phyloP scores from a whole-genome alignment of 2,797 vertebrate genomes.

The Protonibea diacanthus region DNA sequence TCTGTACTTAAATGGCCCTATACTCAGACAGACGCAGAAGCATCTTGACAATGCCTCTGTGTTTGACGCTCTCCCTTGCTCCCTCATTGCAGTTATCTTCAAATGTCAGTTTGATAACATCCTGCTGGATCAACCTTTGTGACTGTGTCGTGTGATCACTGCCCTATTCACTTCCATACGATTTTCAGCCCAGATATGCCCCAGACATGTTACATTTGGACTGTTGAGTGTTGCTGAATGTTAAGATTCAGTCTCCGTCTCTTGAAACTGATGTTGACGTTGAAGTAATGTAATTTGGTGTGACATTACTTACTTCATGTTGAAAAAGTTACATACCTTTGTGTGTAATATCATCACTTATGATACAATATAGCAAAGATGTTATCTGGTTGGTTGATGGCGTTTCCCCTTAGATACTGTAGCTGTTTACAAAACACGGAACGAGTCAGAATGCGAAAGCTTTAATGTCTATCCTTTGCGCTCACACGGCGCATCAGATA shows the following conservation, averaged over 20 bases:
- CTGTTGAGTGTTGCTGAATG: background rate
- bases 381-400: background rate
- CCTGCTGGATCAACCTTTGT: constrained; percentile 42
- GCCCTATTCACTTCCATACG: constrained; percentile 30
- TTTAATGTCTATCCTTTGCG: background rate
- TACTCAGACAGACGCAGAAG: constrained; percentile 19
- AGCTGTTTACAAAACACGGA: background rate
- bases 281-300: background rate
- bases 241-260: background rate
- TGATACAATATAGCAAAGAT: background rate
- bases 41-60: constrained; percentile 50
- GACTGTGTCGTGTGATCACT: constrained; percentile 55
- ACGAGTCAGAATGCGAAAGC: background rate
- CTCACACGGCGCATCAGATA: background rate
- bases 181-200: constrained; percentile 21
- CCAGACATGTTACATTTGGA: background rate
- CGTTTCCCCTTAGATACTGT: background rate
- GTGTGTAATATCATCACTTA: background rate
- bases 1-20: constrained; percentile 27
- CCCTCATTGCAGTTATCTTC: constrained; percentile 45
- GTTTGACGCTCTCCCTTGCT: constrained; percentile 29
- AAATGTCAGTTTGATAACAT: constrained; percentile 46
- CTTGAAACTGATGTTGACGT: background rate
- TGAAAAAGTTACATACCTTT: background rate
- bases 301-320: background rate